Evolutionary conservation across 2,113 vertebrate species (phyloP), one percentile per base, ranked within the genome.

Genomic region (Origma solitaria): DNA sequence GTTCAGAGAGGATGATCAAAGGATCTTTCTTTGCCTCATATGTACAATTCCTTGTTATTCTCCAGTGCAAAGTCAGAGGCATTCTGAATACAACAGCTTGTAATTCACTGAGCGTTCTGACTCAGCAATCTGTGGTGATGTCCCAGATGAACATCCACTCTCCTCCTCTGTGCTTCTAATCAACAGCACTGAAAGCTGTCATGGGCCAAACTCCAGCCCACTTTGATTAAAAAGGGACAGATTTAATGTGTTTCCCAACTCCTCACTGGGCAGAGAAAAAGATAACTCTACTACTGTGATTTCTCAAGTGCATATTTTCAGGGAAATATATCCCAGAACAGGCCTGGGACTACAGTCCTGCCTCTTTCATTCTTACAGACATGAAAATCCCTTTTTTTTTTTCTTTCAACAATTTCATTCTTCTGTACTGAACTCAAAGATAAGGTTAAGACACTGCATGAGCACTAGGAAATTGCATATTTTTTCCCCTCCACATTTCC

Each of bases 321-420:
- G 23, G 19, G 8, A 70, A 33, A 72, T 13, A 5, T 8, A 56
- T 42, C 45, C 45, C 37, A 76, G 15, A 75, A n/a, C 21, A 82
- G 11, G 11, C 3, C 28, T 49, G 33, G 22, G 28, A 35, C 5
- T 54, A 31, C 42, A 87, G 8, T 2, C 6, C 14, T 72, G 18
- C 16, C 28, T 47, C 8, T 79, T 78, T 53, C 44, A 31, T 54
- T 9, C 22, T n/a, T 40, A 50, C 11, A 5, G 42, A 73, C 4
- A 23, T 16, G 3, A 53, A 80, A 54, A 38, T 5, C 1, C 2
- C 1, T 19, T 4, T n/a, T 23, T 13, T 25, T 28, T 4, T n/a
- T 23, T 13, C 23, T 28, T 42, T 42, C 19, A 51, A 37, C 3
- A 58, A 22, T 51, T 84, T 64, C 13, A 64, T 54, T 62, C 33